phyloP scores from a whole-genome alignment of 2,113 vertebrate genomes.

The Reinhardtius hippoglossoides region DNA sequence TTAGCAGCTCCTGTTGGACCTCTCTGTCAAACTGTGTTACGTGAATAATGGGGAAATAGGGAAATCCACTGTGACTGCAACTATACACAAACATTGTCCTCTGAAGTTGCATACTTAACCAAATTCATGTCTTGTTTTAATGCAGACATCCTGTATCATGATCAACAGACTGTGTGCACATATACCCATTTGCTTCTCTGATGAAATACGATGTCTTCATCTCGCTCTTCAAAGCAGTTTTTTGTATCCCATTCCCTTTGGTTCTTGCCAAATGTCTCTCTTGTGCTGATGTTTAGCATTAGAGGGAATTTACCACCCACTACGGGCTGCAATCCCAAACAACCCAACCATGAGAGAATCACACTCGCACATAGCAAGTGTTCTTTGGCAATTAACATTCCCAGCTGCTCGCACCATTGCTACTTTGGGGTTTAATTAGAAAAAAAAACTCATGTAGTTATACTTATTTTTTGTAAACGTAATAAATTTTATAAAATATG shows the following conservation, averaged over 20 bases:
- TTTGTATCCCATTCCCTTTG: conserved; percentile 12
- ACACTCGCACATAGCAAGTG: conserved; percentile 9
- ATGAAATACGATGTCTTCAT: conserved; percentile 11
- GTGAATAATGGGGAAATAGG: not conserved
- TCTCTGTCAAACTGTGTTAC: conserved; percentile 27
- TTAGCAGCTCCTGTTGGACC: conserved; percentile 24
- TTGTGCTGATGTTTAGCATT: conserved; percentile 28
- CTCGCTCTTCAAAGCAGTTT: not conserved
- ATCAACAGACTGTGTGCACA: not conserved
- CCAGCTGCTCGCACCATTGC: conserved; percentile 28
- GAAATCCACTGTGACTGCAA: not conserved
- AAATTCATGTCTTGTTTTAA: conserved; percentile 1
- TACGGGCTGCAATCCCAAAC: conserved; percentile 45
- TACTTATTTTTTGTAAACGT: not conserved
- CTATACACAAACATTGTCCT: not conserved
- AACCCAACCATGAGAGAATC: conserved; percentile 32
- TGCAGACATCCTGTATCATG: not conserved
- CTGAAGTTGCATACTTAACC: not conserved
- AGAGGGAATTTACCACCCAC: conserved; percentile 40
- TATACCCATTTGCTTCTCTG: not conserved
- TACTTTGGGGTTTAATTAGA: conserved; percentile 11
- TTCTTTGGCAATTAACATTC: conserved; percentile 29
- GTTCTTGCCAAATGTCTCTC: conserved; percentile 22
- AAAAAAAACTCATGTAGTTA: not conserved
- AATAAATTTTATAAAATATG: not conserved